A percentile compares a stretch with the other conserved stretches of the same genome.
These are phyloP conservation scores for Macrobrachium rosenbergii DNA, from an alignment of 1,140 invertebrate genomes.

Conservation along the genomic window DNA sequence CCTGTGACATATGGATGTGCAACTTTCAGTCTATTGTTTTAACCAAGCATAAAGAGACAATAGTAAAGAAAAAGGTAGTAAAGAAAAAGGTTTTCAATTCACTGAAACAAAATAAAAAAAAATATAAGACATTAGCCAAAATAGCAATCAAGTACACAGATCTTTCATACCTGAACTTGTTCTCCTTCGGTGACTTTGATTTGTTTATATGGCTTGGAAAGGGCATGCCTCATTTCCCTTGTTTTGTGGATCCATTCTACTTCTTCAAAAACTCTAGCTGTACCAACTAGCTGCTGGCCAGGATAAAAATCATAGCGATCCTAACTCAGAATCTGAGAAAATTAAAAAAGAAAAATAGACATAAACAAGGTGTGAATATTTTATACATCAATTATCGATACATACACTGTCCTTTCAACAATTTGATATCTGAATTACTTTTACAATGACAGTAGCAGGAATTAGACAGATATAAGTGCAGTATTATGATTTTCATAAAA, in stretches of 20 bases:
- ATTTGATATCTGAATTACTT: no score
- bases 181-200: constrained; percentile 76
- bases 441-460: no score
- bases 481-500: no score
- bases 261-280: constrained; percentile 78
- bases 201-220: constrained; percentile 75
- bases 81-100: no score
- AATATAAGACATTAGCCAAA: not conserved
- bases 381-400: no score
- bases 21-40: no score
- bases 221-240: constrained; percentile 79
- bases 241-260: constrained; percentile 84
- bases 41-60: no score
- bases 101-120: no score
- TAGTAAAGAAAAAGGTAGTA: no score
- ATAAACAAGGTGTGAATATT: not conserved
- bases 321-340: constrained; percentile 75
- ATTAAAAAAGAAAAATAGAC: not conserved
- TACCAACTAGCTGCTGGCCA: constrained; percentile 82
- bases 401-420: no score
- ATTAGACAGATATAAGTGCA: no score
- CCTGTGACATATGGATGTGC: no score
- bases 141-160: not conserved
- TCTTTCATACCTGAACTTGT: constrained; percentile 73
- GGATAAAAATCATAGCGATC: constrained; percentile 80